A percentile compares a stretch with the other conserved stretches of the same genome.
These are phyloP conservation scores for Gymnothorax reevesii DNA, from an alignment of 2,797 vertebrate genomes.

Conservation along the genomic window DNA sequence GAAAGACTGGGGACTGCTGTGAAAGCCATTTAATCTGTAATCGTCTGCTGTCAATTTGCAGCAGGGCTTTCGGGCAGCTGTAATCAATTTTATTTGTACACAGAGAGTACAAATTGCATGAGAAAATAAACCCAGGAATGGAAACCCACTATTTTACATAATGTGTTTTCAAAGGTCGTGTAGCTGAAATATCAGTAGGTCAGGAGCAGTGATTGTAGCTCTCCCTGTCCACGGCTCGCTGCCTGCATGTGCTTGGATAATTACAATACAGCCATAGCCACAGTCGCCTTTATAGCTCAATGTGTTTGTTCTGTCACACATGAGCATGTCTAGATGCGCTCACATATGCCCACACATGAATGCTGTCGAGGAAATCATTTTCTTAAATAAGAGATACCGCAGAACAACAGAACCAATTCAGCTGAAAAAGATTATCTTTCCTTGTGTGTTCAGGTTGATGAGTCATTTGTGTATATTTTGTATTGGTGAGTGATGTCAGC, in stretches of 20 bases:
- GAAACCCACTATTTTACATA: neutral
- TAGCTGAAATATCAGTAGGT: neutral
- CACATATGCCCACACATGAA: slow-evolving; percentile 21
- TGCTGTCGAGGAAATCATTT: neutral
- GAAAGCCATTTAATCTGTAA: slow-evolving; percentile 20
- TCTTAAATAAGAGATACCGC: slow-evolving; percentile 9
- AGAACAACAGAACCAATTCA: slow-evolving; percentile 28
- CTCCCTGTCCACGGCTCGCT: neutral
- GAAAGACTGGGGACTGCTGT: neutral
- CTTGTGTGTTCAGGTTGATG: neutral
- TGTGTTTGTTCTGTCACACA: slow-evolving; percentile 32
- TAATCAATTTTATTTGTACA: neutral
- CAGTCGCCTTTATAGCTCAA: slow-evolving; percentile 29
- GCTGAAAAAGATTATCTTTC: neutral
- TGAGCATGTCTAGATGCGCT: slow-evolving; percentile 37
- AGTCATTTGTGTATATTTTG: neutral
- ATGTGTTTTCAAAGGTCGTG: neutral
- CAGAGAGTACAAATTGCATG: neutral
- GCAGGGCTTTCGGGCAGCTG: neutral
- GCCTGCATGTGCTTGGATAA: neutral
- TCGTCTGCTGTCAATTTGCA: neutral
- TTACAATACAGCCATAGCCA: slow-evolving; percentile 22
- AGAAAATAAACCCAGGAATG: neutral
- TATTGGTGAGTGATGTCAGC: neutral
- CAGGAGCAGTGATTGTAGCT: neutral